Evolutionary conservation across 1,140 invertebrate species (phyloP), one percentile per base, ranked within the genome.

Genomic region (Calephelis nemesis): DNA sequence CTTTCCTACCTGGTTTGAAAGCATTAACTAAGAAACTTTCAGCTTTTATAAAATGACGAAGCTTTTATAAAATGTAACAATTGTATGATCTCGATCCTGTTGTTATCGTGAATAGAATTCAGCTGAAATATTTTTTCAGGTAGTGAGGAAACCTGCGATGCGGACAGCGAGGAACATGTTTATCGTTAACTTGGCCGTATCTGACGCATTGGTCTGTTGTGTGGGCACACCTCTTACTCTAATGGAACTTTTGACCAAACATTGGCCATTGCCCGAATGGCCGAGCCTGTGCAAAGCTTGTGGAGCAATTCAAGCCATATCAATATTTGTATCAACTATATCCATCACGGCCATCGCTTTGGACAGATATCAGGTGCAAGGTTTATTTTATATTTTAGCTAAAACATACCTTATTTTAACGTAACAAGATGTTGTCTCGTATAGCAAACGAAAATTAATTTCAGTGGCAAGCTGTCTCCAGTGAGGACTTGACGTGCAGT

Each of bases 281-380:
- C 91, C 93, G 0, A 92, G 95, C 68, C 83, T 96, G 47, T 98
- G 97, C 85, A 97, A 97, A 89, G 94, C 97, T 68, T 94, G 96
- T 65, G 95, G 95, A 5, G 95, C 95, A 66, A 93, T 97, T 19
- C 96, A 97, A 83, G 97, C 96, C 5, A 96, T 95, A 47, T 97
- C 96, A 74, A 96, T 97, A 69, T 98, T 97, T 81, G 97, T 98
- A 0, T 97, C 96, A 1, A 97, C 97, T 10, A 96, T 98, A 73
- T 97, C 96, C 71, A 98, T 98, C 74, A 97, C 96, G 1, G 96
- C 97, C 5, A 98, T 98, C 69, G 97, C 97, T 15, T 93, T 98
- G 74, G 97, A 98, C 89, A 93, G 94, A 92, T 95, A 94, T 92
- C 95, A 95, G 92, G 94, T 95, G 85, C 8, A 12, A 85, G 82